Evolutionary conservation across 2,797 vertebrate genomes (phyloP).

Genomic region (Mallotus villosus): DNA sequence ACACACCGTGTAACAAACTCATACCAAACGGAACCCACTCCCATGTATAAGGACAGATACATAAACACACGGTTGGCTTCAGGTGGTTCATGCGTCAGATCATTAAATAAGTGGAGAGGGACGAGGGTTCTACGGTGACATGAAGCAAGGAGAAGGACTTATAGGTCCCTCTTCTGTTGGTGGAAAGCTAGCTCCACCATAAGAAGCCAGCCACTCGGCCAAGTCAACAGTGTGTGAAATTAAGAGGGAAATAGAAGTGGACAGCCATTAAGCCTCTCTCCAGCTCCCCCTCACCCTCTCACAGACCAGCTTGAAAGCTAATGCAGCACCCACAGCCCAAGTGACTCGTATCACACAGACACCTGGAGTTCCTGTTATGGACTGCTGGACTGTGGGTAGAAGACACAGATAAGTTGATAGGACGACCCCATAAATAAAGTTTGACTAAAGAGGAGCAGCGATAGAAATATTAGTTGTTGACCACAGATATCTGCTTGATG

Average conservation of each 20-base stretch:
- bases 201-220: slow-evolving; percentile 73
- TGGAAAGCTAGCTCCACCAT: slow-evolving; percentile 66
- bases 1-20: slow-evolving; percentile 45
- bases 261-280: slow-evolving; percentile 73
- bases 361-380: background rate
- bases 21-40: slow-evolving; percentile 49
- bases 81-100: slow-evolving; percentile 39
- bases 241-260: slow-evolving; percentile 78
- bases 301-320: slow-evolving; percentile 55
- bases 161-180: slow-evolving; percentile 59
- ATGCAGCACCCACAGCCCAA: slow-evolving; percentile 43
- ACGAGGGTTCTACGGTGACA: slow-evolving; percentile 55
- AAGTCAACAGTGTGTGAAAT: slow-evolving; percentile 80
- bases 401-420: background rate
- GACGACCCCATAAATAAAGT: background rate
- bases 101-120: slow-evolving; percentile 62
- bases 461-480: background rate
- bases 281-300: slow-evolving; percentile 61
- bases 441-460: background rate
- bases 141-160: slow-evolving; percentile 63
- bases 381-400: background rate
- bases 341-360: background rate
- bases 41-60: background rate
- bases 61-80: slow-evolving; percentile 36
- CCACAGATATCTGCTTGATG: background rate